Evolutionary conservation across 2,888 invertebrate species (phyloP).

Genomic region (Chloroclystis v-ata): DNA sequence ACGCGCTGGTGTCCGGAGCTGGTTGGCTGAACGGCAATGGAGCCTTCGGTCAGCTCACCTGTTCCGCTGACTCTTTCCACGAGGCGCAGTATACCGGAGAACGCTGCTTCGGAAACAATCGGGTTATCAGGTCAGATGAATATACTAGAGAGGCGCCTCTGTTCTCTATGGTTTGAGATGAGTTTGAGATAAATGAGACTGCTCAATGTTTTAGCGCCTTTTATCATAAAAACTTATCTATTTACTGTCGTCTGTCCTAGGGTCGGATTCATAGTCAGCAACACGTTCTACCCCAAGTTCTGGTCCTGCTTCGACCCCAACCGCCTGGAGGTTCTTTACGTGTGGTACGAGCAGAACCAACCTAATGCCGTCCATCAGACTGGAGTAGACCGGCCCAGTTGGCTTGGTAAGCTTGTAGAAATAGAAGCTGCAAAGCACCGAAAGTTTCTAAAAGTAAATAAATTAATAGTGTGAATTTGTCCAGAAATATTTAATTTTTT

Average conservation of each 20-base stretch:
- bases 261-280: slow-evolving; percentile 70
- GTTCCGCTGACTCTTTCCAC: slow-evolving; percentile 54
- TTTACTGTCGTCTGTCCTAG: slow-evolving; percentile 32
- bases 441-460: too few relatives aligned
- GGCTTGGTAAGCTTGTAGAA: slow-evolving; percentile 49
- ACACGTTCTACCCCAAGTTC: slow-evolving; percentile 65
- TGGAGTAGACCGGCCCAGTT: slow-evolving; percentile 68
- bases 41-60: slow-evolving; percentile 59
- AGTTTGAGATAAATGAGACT: too few relatives aligned
- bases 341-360: slow-evolving; percentile 65
- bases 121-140: slow-evolving; percentile 63
- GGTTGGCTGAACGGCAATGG: slow-evolving; percentile 56
- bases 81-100: slow-evolving; percentile 56
- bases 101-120: slow-evolving; percentile 60
- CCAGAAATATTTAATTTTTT: too few relatives aligned
- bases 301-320: slow-evolving; percentile 75
- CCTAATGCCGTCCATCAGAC: slow-evolving; percentile 67
- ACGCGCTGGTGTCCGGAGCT: slow-evolving; percentile 45
- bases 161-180: too few relatives aligned
- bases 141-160: too few relatives aligned
- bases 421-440: too few relatives aligned
- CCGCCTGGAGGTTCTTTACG: slow-evolving; percentile 71
- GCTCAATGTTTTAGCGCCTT: too few relatives aligned
- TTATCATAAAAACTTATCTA: too few relatives aligned
- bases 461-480: too few relatives aligned